Evolutionary conservation across 64 coral and sea anemone genomes (phyloP), one percentile per base, ranked within the genome.

Genomic region (Stichodactyla helianthus): DNA sequence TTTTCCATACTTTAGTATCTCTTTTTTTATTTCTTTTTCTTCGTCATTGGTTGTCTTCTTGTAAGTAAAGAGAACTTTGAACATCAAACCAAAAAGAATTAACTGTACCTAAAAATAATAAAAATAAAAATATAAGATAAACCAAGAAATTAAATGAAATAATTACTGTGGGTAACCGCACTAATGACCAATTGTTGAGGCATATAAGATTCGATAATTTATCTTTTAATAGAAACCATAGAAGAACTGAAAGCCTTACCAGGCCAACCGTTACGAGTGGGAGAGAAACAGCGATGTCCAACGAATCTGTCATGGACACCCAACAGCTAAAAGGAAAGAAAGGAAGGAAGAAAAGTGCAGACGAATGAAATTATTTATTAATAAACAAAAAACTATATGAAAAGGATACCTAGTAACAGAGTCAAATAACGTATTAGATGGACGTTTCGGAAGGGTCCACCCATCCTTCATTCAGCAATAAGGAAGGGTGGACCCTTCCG

Each of bases 11-110:
- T 89, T 93, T 79, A 93, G 77, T 52, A 93, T 54, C 15, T 89
- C 88, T 86, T 90, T 93, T 55, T 90, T 89, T 64, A 86, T 54
- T 6, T 93, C 59, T 23, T 82, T 89, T 70, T 93, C 92, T 13
- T 87, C 77, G 11, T 79, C 63, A 16, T 87, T 82, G 5, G 82
- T 82, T 10, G 92, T 71, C 4, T 87, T 93, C 18, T 81, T 89
- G 19, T 89, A 93, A 6, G 92, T 89, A 51, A 86, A 7, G 14
- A 90, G 54, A 28, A 88, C 87, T 89, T 87, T 93, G 5, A 87
- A 54, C 27, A 93, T 58, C 79, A 93, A 79, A 22, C 86, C 51
- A n/a, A 93, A 82, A 14, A 93, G 79, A 51, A 93, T 83, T 13
- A 93, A 54, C 79, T 93, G 92, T 16, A 93, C 92, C 92, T 93